Evolutionary conservation across 2,113 vertebrate species (phyloP).

Genomic region (Mustela nigripes): DNA sequence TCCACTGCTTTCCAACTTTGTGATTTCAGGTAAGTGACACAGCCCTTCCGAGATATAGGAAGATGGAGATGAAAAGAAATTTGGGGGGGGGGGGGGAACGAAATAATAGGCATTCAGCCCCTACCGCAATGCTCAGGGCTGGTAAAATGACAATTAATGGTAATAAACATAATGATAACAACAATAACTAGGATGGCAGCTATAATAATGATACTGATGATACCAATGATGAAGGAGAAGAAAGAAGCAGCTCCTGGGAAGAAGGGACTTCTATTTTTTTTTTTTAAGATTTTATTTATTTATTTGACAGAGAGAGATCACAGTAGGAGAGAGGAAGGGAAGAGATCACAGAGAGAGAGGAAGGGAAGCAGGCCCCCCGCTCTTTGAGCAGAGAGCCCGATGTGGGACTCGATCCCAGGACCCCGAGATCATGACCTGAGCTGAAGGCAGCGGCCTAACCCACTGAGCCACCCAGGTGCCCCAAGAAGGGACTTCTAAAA

Average conservation of each 20-base stretch:
- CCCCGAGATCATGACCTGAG: too few relatives aligned
- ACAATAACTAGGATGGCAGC: not conserved
- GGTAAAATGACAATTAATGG: not conserved
- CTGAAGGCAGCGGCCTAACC: too few relatives aligned
- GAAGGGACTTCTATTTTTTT: not conserved
- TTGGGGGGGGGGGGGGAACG: not conserved
- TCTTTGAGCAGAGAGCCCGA: too few relatives aligned
- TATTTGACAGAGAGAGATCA: too few relatives aligned
- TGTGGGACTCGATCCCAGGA: too few relatives aligned
- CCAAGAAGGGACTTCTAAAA: not conserved
- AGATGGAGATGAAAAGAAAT: not conserved
- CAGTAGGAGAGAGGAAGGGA: too few relatives aligned
- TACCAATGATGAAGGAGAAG: too few relatives aligned
- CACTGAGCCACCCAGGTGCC: too few relatives aligned
- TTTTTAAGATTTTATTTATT: too few relatives aligned
- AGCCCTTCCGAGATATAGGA: not conserved
- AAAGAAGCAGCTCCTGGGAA: not conserved
- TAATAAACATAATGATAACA: not conserved
- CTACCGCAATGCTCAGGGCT: not conserved
- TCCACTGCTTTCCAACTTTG: not conserved
- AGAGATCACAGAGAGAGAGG: too few relatives aligned
- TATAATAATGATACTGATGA: not conserved
- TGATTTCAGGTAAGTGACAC: not conserved
- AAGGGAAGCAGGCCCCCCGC: too few relatives aligned
- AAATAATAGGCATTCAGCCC: not conserved